Conservation (phyloP, 1,140 invertebrate genomes). For the Aradophagus sp. region DNA sequence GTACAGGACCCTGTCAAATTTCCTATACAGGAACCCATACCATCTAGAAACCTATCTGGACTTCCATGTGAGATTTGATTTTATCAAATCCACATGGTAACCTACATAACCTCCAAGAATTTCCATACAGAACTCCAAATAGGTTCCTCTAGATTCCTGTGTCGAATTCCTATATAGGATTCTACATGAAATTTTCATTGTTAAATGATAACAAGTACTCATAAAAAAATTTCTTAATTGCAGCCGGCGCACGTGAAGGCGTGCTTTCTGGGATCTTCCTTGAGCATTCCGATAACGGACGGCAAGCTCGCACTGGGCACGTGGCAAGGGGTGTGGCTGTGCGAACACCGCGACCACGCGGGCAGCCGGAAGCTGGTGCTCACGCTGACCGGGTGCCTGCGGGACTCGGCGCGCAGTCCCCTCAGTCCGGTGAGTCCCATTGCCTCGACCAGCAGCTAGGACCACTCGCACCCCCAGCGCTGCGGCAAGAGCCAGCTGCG, state of each 20-base stretch:
- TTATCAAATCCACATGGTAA: too few relatives aligned
- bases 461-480: slow-evolving; percentile 73
- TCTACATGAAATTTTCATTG: too few relatives aligned
- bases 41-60: too few relatives aligned
- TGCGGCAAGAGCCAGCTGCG: slow-evolving; percentile 72
- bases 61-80: too few relatives aligned
- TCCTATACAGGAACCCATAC: too few relatives aligned
- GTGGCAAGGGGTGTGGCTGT: slow-evolving; percentile 98
- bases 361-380: slow-evolving; percentile 93
- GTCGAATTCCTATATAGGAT: too few relatives aligned
- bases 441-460: slow-evolving; percentile 93
- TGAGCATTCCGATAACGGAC: slow-evolving; percentile 96
- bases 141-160: too few relatives aligned
- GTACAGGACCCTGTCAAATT: too few relatives aligned
- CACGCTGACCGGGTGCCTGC: slow-evolving; percentile 91
- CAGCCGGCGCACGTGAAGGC: slow-evolving; percentile 98
- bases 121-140: too few relatives aligned
- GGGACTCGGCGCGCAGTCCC: slow-evolving; percentile 87
- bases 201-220: too few relatives aligned
- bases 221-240: too few relatives aligned
- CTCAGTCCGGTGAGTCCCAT: slow-evolving; percentile 88
- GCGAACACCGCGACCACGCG: slow-evolving; percentile 96
- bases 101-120: too few relatives aligned
- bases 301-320: slow-evolving; percentile 95
- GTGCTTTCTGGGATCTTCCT: slow-evolving; percentile 94